These are phyloP conservation scores for Corythucha ciliata DNA, from an alignment of 2,888 invertebrate genomes.

Conservation along the genomic window DNA sequence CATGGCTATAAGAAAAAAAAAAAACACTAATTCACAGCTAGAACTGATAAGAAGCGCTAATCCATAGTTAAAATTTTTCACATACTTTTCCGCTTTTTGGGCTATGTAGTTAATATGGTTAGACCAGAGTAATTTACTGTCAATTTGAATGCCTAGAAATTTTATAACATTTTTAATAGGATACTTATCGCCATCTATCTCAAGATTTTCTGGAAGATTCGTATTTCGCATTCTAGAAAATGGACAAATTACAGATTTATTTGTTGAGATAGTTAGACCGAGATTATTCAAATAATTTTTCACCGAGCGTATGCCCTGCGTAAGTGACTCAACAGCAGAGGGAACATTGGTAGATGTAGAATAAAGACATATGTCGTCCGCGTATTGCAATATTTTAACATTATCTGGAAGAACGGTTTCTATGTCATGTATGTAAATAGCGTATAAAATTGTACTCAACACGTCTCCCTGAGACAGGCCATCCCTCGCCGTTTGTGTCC, in stretches of 20 bases:
- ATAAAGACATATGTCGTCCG: constrained; percentile 19
- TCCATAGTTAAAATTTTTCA: no score
- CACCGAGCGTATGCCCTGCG: not conserved
- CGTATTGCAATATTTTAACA: constrained; percentile 19
- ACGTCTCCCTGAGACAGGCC: constrained; percentile 18
- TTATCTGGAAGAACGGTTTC: not conserved
- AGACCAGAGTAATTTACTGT: constrained; percentile 1
- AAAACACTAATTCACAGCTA: no score
- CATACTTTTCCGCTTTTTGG: not conserved
- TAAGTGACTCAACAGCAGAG: not conserved
- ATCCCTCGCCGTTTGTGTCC: not conserved
- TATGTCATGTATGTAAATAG: constrained; percentile 3
- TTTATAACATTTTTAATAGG: not conserved
- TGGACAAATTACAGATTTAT: constrained; percentile 6
- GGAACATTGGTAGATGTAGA: constrained; percentile 16
- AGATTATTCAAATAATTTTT: not conserved
- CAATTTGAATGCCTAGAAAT: constrained; percentile 10
- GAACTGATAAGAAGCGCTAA: no score
- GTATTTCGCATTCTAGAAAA: constrained; percentile 18
- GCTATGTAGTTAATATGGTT: constrained; percentile 1
- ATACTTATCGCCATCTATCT: constrained; percentile 5
- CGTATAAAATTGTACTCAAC: constrained; percentile 15
- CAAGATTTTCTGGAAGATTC: not conserved
- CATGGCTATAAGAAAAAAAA: no score
- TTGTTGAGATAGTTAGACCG: constrained; percentile 8